A percentile compares a stretch with the other conserved stretches of the same genome.
Evolutionary conservation across 2,888 invertebrate genomes (phyloP).

Genomic region (Ganaspis brasiliensis): DNA sequence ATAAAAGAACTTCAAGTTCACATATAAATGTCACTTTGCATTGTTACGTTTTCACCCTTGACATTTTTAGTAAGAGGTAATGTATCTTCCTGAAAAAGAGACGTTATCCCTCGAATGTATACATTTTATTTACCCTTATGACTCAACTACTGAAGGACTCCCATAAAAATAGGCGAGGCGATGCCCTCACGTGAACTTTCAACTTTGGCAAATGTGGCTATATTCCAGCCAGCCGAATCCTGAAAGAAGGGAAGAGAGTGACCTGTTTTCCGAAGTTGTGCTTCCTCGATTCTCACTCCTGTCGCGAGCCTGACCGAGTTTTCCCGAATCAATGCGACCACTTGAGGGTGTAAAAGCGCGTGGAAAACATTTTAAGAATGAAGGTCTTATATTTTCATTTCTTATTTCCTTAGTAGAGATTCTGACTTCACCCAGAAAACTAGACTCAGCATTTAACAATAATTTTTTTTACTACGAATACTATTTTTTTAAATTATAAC

Average conservation of each 20-base stretch:
- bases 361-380: constrained; percentile 24
- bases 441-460: not conserved
- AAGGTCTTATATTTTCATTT: constrained; percentile 13
- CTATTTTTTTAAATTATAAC: too few species aligned
- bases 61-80: constrained; percentile 1
- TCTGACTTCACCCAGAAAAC: not conserved
- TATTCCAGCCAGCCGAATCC: constrained; percentile 72
- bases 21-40: constrained; percentile 12
- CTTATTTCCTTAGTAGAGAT: not conserved
- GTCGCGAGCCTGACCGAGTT: constrained; percentile 37
- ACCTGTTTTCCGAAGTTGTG: constrained; percentile 71
- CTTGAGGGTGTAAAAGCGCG: constrained; percentile 44
- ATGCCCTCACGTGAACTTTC: constrained; percentile 76
- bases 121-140: not conserved
- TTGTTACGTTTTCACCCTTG: constrained; percentile 6
- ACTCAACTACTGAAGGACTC: constrained; percentile 16
- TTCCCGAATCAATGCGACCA: constrained; percentile 34
- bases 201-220: constrained; percentile 73
- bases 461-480: too few species aligned
- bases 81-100: not conserved
- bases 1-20: constrained; percentile 4
- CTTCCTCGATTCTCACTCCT: constrained; percentile 51
- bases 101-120: not conserved
- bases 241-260: constrained; percentile 70
- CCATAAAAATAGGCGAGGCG: constrained; percentile 76